These are phyloP conservation scores for western clawed frog (Xenopus tropicalis) DNA, from an alignment of 2,113 vertebrate species.

Conservation along the genomic window DNA sequence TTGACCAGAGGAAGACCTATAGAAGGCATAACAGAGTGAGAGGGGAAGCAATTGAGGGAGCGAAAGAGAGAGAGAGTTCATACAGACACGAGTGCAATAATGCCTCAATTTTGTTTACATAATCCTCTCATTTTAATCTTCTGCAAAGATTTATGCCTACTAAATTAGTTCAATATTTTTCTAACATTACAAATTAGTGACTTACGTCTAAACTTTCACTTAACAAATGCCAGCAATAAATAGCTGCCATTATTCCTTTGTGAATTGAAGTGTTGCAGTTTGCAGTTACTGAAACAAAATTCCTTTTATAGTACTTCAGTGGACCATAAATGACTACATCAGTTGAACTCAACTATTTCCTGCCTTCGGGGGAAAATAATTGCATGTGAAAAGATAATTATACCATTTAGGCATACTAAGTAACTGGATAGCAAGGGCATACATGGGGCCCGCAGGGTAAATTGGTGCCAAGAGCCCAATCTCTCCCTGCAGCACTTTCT, in stretches of 20 bases:
- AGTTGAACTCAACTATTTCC: constrained; percentile 40
- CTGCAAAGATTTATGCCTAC: constrained; percentile 29
- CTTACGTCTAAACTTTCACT: constrained; percentile 35
- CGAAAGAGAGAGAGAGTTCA: neutral
- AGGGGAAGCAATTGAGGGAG: too few relatives aligned
- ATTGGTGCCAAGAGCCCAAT: constrained; percentile 24
- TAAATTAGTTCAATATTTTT: constrained; percentile 43
- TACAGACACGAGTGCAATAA: constrained; percentile 21
- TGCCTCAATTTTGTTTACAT: constrained; percentile 21
- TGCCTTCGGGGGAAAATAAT: constrained; percentile 42
- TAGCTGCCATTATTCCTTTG: constrained; percentile 44
- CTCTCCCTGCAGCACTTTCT: neutral
- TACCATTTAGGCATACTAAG: constrained; percentile 39
- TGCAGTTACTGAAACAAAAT: constrained; percentile 44
- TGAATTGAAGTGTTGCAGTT: constrained; percentile 45
- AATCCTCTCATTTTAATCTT: constrained; percentile 36
- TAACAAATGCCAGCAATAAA: constrained; percentile 44
- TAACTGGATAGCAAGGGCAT: constrained; percentile 35
- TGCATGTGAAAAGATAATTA: constrained; percentile 46
- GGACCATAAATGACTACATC: constrained; percentile 44
- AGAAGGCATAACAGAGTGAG: too few relatives aligned
- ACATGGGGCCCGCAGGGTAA: constrained; percentile 27
- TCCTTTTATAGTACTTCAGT: constrained; percentile 42
- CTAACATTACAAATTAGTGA: constrained; percentile 41
- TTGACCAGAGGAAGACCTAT: too few relatives aligned